Evolutionary conservation across 2,888 invertebrate genomes (phyloP).

Genomic region (Machimus rusticus): DNA sequence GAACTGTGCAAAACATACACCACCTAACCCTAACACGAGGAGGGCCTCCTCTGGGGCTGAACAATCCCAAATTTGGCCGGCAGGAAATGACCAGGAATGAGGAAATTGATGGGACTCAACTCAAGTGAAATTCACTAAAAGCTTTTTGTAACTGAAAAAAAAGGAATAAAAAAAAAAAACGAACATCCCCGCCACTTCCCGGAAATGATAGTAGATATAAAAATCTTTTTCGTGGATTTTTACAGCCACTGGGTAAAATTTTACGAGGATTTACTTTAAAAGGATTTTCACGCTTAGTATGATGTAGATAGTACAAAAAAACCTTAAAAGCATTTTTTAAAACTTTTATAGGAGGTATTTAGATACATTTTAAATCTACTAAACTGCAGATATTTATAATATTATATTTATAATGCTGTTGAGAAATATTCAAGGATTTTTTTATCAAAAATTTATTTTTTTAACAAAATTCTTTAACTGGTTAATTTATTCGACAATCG

Average conservation of each 20-base stretch:
- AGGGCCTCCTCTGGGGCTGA: neutral
- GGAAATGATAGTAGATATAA: neutral
- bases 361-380: too few species aligned
- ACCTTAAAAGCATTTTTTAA: too few species aligned
- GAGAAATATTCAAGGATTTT: too few species aligned
- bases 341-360: too few species aligned
- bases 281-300: neutral
- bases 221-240: neutral
- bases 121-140: slow-evolving; percentile 7
- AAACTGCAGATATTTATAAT: too few species aligned
- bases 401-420: too few species aligned
- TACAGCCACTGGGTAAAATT: neutral
- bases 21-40: neutral
- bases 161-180: neutral
- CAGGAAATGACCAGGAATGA: slow-evolving; percentile 1
- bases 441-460: too few species aligned
- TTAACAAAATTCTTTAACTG: too few species aligned
- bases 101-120: slow-evolving; percentile 16
- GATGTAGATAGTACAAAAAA: too few species aligned
- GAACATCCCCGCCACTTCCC: neutral
- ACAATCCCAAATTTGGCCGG: neutral
- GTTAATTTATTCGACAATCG: too few species aligned
- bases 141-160: neutral
- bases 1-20: slow-evolving; percentile 21
- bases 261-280: neutral